A percentile compares a stretch with the other conserved stretches of the same genome.
These are phyloP conservation scores for Chionomys nivalis DNA, from an alignment of 2,113 vertebrate species.

Conservation along the genomic window DNA sequence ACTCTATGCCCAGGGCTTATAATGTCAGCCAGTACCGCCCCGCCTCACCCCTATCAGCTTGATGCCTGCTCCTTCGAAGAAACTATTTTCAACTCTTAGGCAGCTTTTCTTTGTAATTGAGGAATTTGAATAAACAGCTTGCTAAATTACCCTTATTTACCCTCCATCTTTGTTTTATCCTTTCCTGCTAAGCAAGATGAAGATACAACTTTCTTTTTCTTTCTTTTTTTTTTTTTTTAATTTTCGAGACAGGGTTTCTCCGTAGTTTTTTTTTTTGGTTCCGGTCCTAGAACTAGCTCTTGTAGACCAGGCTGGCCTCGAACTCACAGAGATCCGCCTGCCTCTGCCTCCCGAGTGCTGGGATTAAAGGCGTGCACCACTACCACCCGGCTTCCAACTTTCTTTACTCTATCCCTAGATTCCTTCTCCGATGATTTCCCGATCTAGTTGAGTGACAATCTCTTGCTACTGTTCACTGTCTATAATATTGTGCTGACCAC, in stretches of 20 bases:
- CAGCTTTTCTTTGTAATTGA: conserved; percentile 21
- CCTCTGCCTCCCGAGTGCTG: too few species aligned
- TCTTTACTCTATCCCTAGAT: neutral
- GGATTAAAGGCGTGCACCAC: too few species aligned
- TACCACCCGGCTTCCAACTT: too few species aligned
- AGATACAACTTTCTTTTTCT: conserved; percentile 38
- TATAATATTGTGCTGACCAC: neutral
- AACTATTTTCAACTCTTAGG: neutral
- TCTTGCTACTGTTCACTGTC: neutral
- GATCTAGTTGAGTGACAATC: neutral
- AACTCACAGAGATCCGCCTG: too few species aligned
- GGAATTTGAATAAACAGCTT: conserved; percentile 32
- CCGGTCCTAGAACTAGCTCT: too few species aligned
- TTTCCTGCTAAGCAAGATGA: neutral
- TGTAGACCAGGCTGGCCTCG: too few species aligned
- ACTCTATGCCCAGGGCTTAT: neutral
- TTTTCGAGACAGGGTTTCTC: too few species aligned
- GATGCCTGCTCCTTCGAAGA: neutral
- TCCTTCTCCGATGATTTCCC: neutral
- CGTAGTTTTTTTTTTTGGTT: too few species aligned
- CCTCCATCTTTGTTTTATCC: conserved; percentile 4
- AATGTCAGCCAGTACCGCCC: neutral
- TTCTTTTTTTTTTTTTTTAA: too few species aligned
- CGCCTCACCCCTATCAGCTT: too few species aligned
- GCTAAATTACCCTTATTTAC: neutral